Base-by-base conservation (phyloP, 1,140 invertebrate genomes). In the Bursaphelenchus mucronatus region DNA sequence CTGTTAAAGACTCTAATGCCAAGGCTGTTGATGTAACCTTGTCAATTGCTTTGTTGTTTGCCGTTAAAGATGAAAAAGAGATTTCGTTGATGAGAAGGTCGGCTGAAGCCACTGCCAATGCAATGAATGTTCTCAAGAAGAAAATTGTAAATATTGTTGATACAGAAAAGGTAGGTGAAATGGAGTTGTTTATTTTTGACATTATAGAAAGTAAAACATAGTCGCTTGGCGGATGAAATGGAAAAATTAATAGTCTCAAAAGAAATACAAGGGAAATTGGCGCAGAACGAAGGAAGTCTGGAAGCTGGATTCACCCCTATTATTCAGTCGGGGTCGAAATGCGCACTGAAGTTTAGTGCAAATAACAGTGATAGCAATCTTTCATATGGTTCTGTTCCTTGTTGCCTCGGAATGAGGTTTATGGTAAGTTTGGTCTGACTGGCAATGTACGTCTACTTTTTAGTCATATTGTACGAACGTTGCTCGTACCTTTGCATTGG, bases 141-240 rank as follows among this genome's bases (percentile, higher is more conserved):
- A 91, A 97, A 83, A 91, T 99, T 63, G 95, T 97, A 88, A 92
- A 96, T 82, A 93, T 97, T 73, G 94, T 98, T 79, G 95, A 98
- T 86, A 89, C 90, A 8, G 94, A 97, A 79, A 86, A 86, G 81
- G 90, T 92, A 84, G n/a, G 39, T 39, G 41, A 21, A 1, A 13
- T 53, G 17, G 54, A 9, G 7, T 11, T 30, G 39, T 3, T 39
- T 45, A 4, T 39, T 15, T 21, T 8, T 52, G 10, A 13, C 13
- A 70, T 86, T 87, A 65, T 81, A 93, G 89, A 94, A 94, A 83
- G 84, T 88, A n/a, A 85, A 86, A 81, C 95, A 98, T 83, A 87
- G 87, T 45, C 97, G 97, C 83, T 83, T 98, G 43, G 89, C 93
- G 0, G 92, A 97, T 85, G 91, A 92, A 39, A 90, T 97, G 10